These are phyloP conservation scores for Drosophila grimshawi DNA, from an alignment of 1,140 invertebrate species.

Conservation along the genomic window DNA sequence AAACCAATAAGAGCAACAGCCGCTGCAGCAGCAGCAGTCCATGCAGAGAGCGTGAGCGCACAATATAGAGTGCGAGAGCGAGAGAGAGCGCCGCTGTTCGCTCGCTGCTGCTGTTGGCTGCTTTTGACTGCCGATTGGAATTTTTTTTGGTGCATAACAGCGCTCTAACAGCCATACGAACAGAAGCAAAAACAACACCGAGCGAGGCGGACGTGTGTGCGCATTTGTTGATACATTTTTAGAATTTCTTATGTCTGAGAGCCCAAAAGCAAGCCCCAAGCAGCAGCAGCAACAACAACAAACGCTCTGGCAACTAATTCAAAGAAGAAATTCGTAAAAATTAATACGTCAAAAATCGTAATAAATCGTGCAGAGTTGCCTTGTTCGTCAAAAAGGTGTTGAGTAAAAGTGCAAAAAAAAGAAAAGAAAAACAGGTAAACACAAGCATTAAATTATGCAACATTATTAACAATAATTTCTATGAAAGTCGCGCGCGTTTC, in stretches of 20 bases:
- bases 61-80: constrained; percentile 3
- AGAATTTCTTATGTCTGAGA: constrained; percentile 45
- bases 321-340: constrained; percentile 15
- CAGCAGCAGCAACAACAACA: constrained; percentile 10
- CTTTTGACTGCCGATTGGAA: constrained; percentile 42
- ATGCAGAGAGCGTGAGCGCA: constrained; percentile 8
- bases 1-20: constrained; percentile 61
- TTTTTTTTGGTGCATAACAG: constrained; percentile 53
- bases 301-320: constrained; percentile 16
- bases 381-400: constrained; percentile 34
- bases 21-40: constrained; percentile 12
- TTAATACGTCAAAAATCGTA: constrained; percentile 3
- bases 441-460: constrained; percentile 37
- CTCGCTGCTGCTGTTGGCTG: constrained; percentile 21
- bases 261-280: constrained; percentile 1
- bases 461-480: constrained; percentile 23
- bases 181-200: constrained; percentile 55
- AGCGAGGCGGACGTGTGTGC: constrained; percentile 53
- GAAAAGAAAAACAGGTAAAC: constrained; percentile 11
- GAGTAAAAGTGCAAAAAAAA: constrained; percentile 14
- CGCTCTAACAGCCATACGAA: constrained; percentile 41
- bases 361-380: constrained; percentile 42
- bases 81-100: constrained; percentile 18
- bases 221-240: constrained; percentile 40
- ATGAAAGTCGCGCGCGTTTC: constrained; percentile 42